Evolutionary conservation across 2,113 vertebrate species (phyloP).

Genomic region (Clarias magur): DNA sequence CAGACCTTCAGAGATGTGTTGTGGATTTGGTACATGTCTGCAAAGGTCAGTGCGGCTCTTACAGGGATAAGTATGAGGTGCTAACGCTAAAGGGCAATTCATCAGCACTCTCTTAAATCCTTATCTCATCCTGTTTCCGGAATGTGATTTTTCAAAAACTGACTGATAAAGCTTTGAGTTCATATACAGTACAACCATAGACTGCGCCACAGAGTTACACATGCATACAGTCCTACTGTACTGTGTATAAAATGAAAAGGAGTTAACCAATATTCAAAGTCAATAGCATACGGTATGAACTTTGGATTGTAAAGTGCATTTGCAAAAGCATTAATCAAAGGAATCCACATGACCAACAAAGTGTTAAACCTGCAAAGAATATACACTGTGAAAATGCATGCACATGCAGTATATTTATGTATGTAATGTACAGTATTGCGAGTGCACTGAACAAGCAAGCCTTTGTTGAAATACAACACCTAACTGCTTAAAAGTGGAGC

Average conservation of each 20-base stretch:
- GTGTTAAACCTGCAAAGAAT: background rate
- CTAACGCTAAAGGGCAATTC: conserved; percentile 74
- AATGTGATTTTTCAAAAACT: conserved; percentile 60
- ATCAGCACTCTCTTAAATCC: conserved; percentile 70
- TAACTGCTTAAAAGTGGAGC: background rate
- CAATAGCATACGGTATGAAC: background rate
- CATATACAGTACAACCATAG: conserved; percentile 52
- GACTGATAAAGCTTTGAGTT: conserved; percentile 65
- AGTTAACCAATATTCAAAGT: background rate
- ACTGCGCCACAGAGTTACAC: background rate
- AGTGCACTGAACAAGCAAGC: background rate
- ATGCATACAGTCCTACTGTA: background rate
- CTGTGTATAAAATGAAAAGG: background rate
- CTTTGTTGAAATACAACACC: conserved; percentile 17
- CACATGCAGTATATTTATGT: background rate
- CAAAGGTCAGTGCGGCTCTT: conserved; percentile 72
- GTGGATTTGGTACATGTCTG: conserved; percentile 61
- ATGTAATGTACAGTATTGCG: too few species aligned
- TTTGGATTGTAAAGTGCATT: background rate
- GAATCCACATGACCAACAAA: background rate
- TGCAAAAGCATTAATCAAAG: background rate
- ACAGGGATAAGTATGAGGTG: conserved; percentile 70
- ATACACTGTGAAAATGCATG: background rate
- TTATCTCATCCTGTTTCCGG: conserved; percentile 51
- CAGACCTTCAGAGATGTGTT: conserved; percentile 45